Base-by-base conservation (phyloP, 2,797 vertebrate species). In the Benthosema pterotum region DNA sequence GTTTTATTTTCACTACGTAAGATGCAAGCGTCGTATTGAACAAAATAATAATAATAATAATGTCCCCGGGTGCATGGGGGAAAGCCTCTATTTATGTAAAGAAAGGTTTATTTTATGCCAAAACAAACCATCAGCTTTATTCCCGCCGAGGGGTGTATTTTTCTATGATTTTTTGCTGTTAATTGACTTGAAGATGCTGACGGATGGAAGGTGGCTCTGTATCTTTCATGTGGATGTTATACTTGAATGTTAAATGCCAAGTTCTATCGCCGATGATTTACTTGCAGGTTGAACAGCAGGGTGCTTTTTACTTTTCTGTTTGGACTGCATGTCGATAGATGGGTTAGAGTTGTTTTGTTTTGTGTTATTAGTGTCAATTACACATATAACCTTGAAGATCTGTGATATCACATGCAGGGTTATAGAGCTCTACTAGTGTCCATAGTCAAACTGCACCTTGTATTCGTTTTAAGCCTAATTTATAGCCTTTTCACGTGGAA, bases 31-130 rank as follows among this genome's bases (percentile, higher is more conserved):
- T 57, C 65, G 19, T 55, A 25, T 25, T 57, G 50, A 50, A 42
- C 9, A 47, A 67, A 53, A n/a, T n/a, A n/a, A n/a, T n/a, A n/a
- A n/a, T n/a, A 25, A 57, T 56, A 62, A 52, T 45, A 15, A 63
- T 28, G 8, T 42, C 66, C 57, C 74, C 70, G 62, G 66, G 43
- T 64, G 42, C 51, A 16, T 71, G 8, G 66, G 71, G 57, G 75
- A 76, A 80, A 61, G 68, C 57, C 52, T 82, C 62, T 90, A 85
- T 89, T 86, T 89, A 79, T 88, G 71, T 78, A 85, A 75, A 65
- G 52, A 77, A 60, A 72, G 11, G 66, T 70, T 74, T 82, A 79
- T 85, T 88, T 87, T 82, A 78, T 78, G 71, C 67, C 60, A 69
- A 72, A 72, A 76, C 63, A 55, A 72, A 52, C 58, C 57, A 52